Percentiles rank a stretch among this genome's conserved stretches.
Conservation (phyloP, 2,113 vertebrate species). For the Eonycteris spelaea region DNA sequence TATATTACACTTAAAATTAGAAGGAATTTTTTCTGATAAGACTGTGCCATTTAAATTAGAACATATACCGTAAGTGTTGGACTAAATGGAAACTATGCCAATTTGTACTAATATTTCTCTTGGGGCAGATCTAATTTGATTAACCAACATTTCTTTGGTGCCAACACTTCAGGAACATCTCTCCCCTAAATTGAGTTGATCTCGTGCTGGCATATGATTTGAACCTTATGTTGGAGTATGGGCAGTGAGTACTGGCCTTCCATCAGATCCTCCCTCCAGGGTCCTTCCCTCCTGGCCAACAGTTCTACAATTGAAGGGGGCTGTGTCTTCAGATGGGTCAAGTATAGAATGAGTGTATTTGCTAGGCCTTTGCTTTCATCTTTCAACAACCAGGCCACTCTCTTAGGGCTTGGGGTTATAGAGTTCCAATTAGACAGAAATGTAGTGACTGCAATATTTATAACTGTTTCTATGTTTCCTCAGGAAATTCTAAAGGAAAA, state of each 20-base stretch:
- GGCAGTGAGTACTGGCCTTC: not conserved
- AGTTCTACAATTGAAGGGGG: not conserved
- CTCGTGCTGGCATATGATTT: not conserved
- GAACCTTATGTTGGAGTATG: not conserved
- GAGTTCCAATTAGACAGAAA: not conserved
- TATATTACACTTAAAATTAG: not conserved
- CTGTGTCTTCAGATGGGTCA: not conserved
- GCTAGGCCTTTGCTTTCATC: not conserved
- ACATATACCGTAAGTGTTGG: not conserved
- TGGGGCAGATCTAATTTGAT: not conserved
- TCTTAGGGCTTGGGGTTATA: not conserved
- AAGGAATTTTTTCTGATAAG: slow-evolving; percentile 33
- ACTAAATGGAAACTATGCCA: not conserved
- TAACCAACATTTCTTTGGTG: slow-evolving; percentile 5
- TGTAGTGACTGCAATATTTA: slow-evolving; percentile 3
- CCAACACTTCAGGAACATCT: not conserved
- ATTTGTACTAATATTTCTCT: not conserved
- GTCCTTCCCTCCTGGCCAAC: not conserved
- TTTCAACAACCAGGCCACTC: not conserved
- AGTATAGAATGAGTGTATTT: not conserved
- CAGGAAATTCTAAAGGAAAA: slow-evolving; percentile 90
- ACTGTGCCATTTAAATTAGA: not conserved
- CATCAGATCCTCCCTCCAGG: not conserved
- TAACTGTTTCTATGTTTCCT: slow-evolving; percentile 19
- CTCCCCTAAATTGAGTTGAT: not conserved